These are phyloP conservation scores for Passer domesticus DNA, from an alignment of 2,113 vertebrate species.

Conservation along the genomic window DNA sequence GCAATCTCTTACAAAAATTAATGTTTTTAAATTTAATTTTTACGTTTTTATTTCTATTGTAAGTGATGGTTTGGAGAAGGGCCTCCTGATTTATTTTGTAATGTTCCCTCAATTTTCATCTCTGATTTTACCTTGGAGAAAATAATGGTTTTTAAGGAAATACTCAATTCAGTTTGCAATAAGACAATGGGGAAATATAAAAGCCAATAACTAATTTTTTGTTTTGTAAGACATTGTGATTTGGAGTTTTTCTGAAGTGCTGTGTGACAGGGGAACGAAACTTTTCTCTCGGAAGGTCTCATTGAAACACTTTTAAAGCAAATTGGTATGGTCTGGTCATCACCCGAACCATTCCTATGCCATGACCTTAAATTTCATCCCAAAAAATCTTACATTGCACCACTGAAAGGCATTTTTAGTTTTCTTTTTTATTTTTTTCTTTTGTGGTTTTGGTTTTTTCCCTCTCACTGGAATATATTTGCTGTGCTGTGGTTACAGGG, in stretches of 20 bases:
- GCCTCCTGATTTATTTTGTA: background rate
- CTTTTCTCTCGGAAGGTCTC: background rate
- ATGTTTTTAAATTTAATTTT: background rate
- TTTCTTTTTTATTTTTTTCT: background rate
- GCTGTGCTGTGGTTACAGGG: background rate
- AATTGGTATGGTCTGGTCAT: background rate
- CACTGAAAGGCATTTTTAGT: background rate
- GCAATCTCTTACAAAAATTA: background rate
- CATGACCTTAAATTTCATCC: background rate
- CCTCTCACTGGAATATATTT: background rate
- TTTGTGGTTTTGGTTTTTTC: rapidly evolving
- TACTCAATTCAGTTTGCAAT: background rate
- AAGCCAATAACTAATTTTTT: background rate
- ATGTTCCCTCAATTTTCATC: background rate
- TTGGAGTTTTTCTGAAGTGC: background rate
- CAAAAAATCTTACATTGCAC: background rate
- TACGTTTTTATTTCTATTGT: rapidly evolving
- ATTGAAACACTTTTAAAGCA: background rate
- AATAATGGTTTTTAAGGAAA: background rate
- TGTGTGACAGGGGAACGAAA: background rate
- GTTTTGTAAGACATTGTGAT: rapidly evolving
- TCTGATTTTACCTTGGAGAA: background rate
- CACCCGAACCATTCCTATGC: background rate
- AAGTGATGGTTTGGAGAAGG: rapidly evolving
- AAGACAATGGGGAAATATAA: background rate